Evolutionary conservation across 2,888 invertebrate species (phyloP).

Genomic region (Lepidocyrtinus sp.): DNA sequence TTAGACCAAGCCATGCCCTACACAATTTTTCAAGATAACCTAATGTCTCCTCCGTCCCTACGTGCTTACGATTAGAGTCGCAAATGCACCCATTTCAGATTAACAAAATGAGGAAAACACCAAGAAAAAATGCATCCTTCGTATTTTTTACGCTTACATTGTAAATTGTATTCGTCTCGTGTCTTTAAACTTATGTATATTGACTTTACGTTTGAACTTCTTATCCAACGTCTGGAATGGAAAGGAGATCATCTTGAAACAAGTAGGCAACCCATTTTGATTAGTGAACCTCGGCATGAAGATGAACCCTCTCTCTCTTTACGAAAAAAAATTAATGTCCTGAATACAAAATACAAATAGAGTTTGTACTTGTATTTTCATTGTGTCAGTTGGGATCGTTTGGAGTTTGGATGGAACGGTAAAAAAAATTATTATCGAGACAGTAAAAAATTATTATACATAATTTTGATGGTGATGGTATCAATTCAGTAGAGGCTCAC

Average conservation of each 20-base stretch:
- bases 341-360: neutral
- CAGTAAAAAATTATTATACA: neutral
- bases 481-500: neutral
- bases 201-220: neutral
- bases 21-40: conserved; percentile 41
- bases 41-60: conserved; percentile 39
- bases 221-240: neutral
- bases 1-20: conserved; percentile 39
- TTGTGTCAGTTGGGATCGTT: too few species aligned
- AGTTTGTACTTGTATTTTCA: neutral
- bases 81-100: neutral
- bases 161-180: too few species aligned
- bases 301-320: neutral
- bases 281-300: neutral
- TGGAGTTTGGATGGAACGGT: neutral
- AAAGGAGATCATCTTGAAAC: neutral
- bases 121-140: neutral
- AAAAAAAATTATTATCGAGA: neutral
- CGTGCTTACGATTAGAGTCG: conserved; percentile 15
- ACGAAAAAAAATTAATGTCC: neutral
- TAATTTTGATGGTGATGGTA: neutral
- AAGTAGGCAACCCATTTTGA: neutral
- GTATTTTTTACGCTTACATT: neutral
- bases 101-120: neutral
- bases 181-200: neutral